Conservation (phyloP, 2,888 invertebrate genomes). For the Mycalesis mineus region DNA sequence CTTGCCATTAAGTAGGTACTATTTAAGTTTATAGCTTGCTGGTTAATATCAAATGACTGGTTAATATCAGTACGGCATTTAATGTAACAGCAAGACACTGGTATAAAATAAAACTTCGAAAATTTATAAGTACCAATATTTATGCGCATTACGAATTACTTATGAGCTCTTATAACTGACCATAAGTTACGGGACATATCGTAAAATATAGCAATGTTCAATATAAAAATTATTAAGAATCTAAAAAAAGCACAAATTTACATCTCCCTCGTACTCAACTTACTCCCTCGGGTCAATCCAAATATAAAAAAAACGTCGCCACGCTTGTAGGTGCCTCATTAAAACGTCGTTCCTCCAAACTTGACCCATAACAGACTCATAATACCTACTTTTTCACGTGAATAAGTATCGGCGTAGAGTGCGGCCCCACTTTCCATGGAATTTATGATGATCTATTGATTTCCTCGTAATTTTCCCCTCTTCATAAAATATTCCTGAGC, state of each 20-base stretch:
- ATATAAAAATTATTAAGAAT: not conserved
- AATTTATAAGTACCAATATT: too few relatives aligned
- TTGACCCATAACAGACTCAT: constrained; percentile 50
- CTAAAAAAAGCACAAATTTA: not conserved
- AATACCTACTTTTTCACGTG: constrained; percentile 51
- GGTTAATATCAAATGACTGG: too few relatives aligned
- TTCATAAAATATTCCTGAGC: constrained; percentile 37
- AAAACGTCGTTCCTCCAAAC: constrained; percentile 43
- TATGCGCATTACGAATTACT: too few relatives aligned
- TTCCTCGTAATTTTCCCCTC: constrained; percentile 41
- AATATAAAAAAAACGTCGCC: constrained; percentile 18
- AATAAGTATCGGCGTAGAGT: constrained; percentile 42
- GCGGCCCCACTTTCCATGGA: constrained; percentile 37
- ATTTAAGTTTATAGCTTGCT: too few relatives aligned
- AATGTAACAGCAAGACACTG: too few relatives aligned
- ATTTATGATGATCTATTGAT: constrained; percentile 66
- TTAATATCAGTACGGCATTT: too few relatives aligned
- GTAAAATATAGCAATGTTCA: not conserved
- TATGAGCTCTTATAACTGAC: too few relatives aligned
- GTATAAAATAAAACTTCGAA: too few relatives aligned
- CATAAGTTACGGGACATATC: not conserved
- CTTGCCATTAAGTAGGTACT: too few relatives aligned
- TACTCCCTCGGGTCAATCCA: constrained; percentile 16
- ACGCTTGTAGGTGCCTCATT: constrained; percentile 32
- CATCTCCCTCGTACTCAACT: not conserved